Evolutionary conservation across 2,797 vertebrate genomes (phyloP), one percentile per base, ranked within the genome.

Genomic region (Rhinella marina): DNA sequence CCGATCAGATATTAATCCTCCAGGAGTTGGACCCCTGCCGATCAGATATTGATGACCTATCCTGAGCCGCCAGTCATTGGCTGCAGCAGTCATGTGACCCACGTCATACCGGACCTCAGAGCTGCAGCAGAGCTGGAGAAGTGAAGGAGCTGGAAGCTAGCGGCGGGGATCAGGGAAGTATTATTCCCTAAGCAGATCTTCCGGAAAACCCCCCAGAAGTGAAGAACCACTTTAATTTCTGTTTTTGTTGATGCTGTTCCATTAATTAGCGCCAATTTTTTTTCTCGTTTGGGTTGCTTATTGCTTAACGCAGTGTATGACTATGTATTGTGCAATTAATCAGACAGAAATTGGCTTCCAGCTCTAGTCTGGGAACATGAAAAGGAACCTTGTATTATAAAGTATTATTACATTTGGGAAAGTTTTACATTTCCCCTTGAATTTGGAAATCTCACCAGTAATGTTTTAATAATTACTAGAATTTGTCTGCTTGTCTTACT

Each of bases 381-480:
- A 7, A 13, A n/a, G 48, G n/a, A 21, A 11, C 70, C 23, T 23
- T 73, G 70, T 48, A 48, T 48, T 73, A 10, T 73, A 21, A 41
- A 32, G 27, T 72, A 21, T 73, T 73, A 48, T 73, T 11, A 50
- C 73, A 50, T 76, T 50, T 50, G 21, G 73, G 21, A 76, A 76
- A 52, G 73, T n/a, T 52, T 76, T 52, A 76, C 73, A 52, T 50
- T 76, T n/a, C 73, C 48, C 48, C 12, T 76, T n/a, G 52, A 52
- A 76, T n/a, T 52, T 52, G 73, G 73, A 76, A 76, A 76, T 50
- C 41, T 76, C 23, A 76, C 2, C 8, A n/a, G 41, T 50, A 50
- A 76, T 76, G 48, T 52, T 76, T 13, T 76, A 76, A 23, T 76
- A 76, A 76, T 50, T 52, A n/a, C 48, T 52, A n/a, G 73, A 7